Conservation (phyloP, 2,888 invertebrate species). For the Drosophila pullipes region DNA sequence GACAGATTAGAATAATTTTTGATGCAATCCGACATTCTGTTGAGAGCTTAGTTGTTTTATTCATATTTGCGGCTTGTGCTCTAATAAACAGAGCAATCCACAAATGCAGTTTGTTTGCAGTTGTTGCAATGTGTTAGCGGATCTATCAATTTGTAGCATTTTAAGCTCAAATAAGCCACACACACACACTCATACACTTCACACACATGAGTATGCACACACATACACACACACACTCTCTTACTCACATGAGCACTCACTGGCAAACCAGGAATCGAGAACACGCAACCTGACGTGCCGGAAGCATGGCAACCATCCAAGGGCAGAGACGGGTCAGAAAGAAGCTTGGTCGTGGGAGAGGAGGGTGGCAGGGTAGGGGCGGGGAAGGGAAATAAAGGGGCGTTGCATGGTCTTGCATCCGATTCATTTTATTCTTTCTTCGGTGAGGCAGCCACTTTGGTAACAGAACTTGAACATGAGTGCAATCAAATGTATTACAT, state of each 20-base stretch:
- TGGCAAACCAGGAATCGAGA: constrained; percentile 26
- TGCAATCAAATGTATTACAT: constrained; percentile 81
- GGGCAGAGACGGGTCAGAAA: constrained; percentile 28
- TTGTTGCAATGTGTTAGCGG: constrained; percentile 58
- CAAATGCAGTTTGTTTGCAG: constrained; percentile 37
- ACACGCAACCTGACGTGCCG: constrained; percentile 55
- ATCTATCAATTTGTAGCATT: constrained; percentile 75
- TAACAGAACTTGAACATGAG: constrained; percentile 78
- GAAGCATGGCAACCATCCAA: constrained; percentile 35
- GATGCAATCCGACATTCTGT: neutral
- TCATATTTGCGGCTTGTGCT: constrained; percentile 13
- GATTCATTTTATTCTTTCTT: constrained; percentile 68
- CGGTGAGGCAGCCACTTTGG: constrained; percentile 73
- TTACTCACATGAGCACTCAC: constrained; percentile 3
- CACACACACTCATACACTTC: constrained; percentile 1
- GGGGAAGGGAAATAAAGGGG: neutral
- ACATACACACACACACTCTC: constrained; percentile 6
- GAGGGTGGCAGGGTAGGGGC: too few relatives aligned
- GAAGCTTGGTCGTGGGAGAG: neutral
- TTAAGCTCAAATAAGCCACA: constrained; percentile 61
- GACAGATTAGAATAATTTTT: neutral
- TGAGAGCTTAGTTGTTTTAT: constrained; percentile 9
- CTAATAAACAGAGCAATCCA: constrained; percentile 51
- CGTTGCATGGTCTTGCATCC: constrained; percentile 52
- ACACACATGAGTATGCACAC: constrained; percentile 20